Evolutionary conservation across 2,113 vertebrate species (phyloP).

Genomic region (Panthera leo): DNA sequence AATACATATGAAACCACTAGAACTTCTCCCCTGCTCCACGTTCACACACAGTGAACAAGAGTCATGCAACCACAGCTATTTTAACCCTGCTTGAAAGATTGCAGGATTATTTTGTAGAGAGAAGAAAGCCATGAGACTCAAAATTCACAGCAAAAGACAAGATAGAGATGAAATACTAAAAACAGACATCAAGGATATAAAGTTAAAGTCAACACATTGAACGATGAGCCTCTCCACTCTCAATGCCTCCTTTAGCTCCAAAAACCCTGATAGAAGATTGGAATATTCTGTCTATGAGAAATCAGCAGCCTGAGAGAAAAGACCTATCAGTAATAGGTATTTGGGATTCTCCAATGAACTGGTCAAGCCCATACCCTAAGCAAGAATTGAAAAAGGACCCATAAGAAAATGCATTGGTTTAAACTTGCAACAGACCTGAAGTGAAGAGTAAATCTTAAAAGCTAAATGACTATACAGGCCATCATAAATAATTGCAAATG

Average conservation of each 20-base stretch:
- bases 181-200: neutral
- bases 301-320: neutral
- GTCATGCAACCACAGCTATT: neutral
- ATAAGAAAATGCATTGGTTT: neutral
- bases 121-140: neutral
- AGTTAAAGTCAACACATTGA: neutral
- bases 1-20: neutral
- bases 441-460: neutral
- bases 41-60: neutral
- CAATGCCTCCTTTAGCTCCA: neutral
- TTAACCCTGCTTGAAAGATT: neutral
- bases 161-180: neutral
- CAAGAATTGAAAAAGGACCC: neutral
- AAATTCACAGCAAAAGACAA: neutral
- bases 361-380: neutral
- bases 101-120: neutral
- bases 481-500: neutral
- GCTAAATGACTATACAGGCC: neutral
- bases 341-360: neutral
- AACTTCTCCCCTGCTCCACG: accelerated
- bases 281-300: neutral
- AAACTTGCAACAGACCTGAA: neutral
- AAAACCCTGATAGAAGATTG: neutral
- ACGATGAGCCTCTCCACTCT: neutral
- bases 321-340: neutral